Evolutionary conservation across 2,888 invertebrate genomes (phyloP).

Genomic region (Cremastinae sp.): DNA sequence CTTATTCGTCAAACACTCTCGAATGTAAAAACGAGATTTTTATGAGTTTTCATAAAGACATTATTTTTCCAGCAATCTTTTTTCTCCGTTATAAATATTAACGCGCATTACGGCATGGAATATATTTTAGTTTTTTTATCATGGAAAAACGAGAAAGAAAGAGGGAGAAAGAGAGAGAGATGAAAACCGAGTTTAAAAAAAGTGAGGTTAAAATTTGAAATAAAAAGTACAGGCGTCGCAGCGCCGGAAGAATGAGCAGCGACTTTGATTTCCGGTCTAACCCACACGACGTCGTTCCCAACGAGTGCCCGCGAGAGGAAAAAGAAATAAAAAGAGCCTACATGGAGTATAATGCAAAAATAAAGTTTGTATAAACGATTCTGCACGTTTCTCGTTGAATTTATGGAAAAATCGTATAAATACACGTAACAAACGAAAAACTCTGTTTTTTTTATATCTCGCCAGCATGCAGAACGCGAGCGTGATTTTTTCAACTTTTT

Average conservation of each 20-base stretch:
- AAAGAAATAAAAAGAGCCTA: too few relatives aligned
- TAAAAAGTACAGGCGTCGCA: slow-evolving; percentile 8
- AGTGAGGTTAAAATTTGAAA: not conserved
- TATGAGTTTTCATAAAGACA: slow-evolving; percentile 12
- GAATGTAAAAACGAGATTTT: slow-evolving; percentile 30
- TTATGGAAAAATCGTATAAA: slow-evolving; percentile 15
- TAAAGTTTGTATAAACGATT: slow-evolving; percentile 29
- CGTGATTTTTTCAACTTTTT: slow-evolving; percentile 1
- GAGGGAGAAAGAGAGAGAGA: not conserved
- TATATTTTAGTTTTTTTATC: slow-evolving; percentile 19
- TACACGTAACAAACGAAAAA: too few relatives aligned
- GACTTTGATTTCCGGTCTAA: slow-evolving; percentile 53
- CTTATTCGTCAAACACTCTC: slow-evolving; percentile 5
- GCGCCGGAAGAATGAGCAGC: slow-evolving; percentile 46
- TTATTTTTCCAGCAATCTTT: slow-evolving; percentile 1
- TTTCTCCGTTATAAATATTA: not conserved
- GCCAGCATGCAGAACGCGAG: not conserved
- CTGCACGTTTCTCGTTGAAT: slow-evolving; percentile 7
- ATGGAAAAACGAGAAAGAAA: not conserved
- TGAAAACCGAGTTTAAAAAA: slow-evolving; percentile 1
- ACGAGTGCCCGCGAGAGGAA: not conserved
- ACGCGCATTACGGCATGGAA: not conserved
- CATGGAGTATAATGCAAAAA: slow-evolving; percentile 25
- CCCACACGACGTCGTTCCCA: slow-evolving; percentile 31
- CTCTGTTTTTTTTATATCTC: too few relatives aligned